Conservation (phyloP, 2,113 vertebrate genomes). For the Podarcis raffonei region DNA sequence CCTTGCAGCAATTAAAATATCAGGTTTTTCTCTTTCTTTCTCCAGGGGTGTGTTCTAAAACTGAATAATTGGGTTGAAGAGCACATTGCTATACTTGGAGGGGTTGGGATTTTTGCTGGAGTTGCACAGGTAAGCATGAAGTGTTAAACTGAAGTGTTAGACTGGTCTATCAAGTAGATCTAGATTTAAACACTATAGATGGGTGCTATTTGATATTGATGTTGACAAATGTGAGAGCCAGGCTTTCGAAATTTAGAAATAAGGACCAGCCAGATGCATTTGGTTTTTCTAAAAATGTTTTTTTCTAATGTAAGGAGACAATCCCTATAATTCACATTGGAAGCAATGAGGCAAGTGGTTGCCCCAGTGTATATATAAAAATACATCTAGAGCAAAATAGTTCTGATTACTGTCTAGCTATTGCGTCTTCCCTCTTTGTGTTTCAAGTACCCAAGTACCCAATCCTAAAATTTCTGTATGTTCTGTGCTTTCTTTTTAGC, state of each 20-base stretch:
- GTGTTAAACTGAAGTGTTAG: neutral
- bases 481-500: neutral
- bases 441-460: neutral
- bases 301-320: neutral
- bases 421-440: neutral
- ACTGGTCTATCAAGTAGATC: neutral
- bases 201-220: neutral
- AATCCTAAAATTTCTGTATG: neutral
- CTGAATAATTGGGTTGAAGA: slow-evolving; percentile 32
- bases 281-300: neutral
- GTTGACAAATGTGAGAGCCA: neutral
- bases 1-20: neutral
- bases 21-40: neutral
- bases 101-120: neutral
- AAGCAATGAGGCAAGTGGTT: too few relatives aligned
- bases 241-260: neutral
- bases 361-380: too few relatives aligned
- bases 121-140: slow-evolving; percentile 37
- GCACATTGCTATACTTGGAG: slow-evolving; percentile 18
- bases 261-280: neutral
- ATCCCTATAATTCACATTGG: neutral
- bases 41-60: slow-evolving; percentile 38
- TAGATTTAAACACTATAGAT: neutral
- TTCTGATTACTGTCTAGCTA: neutral
- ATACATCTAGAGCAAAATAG: neutral